phyloP scores from a whole-genome alignment of 2,113 vertebrate genomes.

The Psettodes erumei region DNA sequence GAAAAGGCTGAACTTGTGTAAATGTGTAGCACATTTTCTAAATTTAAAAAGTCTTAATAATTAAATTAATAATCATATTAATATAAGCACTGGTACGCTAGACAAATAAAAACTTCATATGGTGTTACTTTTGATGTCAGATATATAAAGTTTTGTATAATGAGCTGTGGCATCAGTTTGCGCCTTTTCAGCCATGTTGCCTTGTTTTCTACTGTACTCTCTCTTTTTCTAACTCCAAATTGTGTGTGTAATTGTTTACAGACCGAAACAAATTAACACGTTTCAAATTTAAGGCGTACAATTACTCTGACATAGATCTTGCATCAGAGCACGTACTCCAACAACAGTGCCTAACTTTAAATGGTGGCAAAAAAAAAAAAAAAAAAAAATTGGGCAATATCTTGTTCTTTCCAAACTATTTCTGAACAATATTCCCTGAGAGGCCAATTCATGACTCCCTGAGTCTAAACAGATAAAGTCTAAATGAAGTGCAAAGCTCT shows the following conservation, averaged over 20 bases:
- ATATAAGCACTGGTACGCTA: not conserved
- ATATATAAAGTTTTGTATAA: not conserved
- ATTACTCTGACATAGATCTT: conserved; percentile 1
- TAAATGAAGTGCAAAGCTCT: not conserved
- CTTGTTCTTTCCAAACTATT: conserved; percentile 27
- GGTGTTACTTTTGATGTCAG: not conserved
- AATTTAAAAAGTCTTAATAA: no score
- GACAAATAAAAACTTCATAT: not conserved
- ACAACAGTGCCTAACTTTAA: not conserved
- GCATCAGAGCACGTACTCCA: not conserved
- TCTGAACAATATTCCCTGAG: conserved; percentile 28
- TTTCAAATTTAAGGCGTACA: not conserved
- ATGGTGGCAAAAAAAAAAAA: not conserved
- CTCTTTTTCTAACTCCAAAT: not conserved
- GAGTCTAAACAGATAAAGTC: not conserved
- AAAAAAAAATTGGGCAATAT: conserved; percentile 17
- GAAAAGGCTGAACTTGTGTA: no score
- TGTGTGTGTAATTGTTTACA: not conserved
- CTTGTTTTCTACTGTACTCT: not conserved
- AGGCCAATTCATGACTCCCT: conserved; percentile 3
- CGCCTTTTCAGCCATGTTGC: not conserved
- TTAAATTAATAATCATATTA: not conserved
- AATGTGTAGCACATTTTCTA: no score
- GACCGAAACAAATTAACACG: not conserved
- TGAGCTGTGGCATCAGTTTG: not conserved